Percentiles rank a stretch among this genome's conserved stretches.
These are phyloP conservation scores for Drosophila lowei DNA, from an alignment of 1,140 invertebrate genomes.

Conservation along the genomic window DNA sequence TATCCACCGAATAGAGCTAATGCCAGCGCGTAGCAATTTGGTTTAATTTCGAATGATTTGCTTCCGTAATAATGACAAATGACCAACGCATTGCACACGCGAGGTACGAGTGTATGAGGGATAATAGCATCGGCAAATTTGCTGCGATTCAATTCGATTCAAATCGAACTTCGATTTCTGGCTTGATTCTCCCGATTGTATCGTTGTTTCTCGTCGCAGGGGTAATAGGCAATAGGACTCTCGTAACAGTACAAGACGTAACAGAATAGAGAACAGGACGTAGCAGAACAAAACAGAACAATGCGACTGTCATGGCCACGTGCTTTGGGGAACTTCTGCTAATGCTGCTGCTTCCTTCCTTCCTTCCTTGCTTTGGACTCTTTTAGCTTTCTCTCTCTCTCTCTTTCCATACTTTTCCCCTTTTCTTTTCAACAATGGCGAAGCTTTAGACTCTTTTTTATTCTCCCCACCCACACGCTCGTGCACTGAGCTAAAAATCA, in stretches of 20 bases:
- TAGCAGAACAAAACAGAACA: background rate
- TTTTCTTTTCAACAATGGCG: slow-evolving; percentile 27
- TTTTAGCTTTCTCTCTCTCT: too few species aligned
- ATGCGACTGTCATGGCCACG: slow-evolving; percentile 59
- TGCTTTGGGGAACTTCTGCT: slow-evolving; percentile 19
- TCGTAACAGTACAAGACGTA: too few species aligned
- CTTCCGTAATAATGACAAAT: slow-evolving; percentile 44
- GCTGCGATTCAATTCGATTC: slow-evolving; percentile 39
- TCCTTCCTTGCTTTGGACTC: background rate
- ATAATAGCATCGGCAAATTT: slow-evolving; percentile 1
- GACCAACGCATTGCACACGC: background rate
- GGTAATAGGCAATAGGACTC: too few species aligned
- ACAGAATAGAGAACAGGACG: too few species aligned
- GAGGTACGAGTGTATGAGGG: background rate
- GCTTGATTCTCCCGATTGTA: slow-evolving; percentile 20
- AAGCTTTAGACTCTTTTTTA: slow-evolving; percentile 19
- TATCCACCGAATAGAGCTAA: too few species aligned
- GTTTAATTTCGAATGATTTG: slow-evolving; percentile 69
- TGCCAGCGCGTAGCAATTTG: slow-evolving; percentile 39
- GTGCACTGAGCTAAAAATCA: too few species aligned
- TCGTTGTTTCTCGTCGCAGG: background rate
- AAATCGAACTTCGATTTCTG: slow-evolving; percentile 43
- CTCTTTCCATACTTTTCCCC: too few species aligned
- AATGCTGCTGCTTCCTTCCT: background rate
- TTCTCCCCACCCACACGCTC: background rate